phyloP scores from a whole-genome alignment of 2,888 invertebrate genomes.

The Pyrrhosoma nymphula region DNA sequence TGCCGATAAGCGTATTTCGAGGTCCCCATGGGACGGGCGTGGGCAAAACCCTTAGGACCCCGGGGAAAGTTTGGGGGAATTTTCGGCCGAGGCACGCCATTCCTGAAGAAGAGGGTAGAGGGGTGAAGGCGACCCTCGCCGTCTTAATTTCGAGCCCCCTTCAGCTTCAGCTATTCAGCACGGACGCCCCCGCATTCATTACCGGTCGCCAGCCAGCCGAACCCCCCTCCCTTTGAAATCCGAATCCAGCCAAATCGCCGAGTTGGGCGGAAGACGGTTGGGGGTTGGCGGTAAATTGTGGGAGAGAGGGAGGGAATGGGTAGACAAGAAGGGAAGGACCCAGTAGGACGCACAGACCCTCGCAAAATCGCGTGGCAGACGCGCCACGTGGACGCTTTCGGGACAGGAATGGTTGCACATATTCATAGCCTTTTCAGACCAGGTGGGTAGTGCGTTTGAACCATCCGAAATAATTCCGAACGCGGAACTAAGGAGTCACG shows the following conservation, averaged over 20 bases:
- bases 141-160: neutral
- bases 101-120: neutral
- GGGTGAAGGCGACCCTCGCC: neutral
- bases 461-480: too few relatives aligned
- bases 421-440: too few relatives aligned
- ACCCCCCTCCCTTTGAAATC: neutral
- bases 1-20: neutral
- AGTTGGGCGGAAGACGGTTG: neutral
- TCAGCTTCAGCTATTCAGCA: neutral
- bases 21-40: neutral
- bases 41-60: neutral
- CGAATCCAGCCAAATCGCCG: neutral
- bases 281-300: neutral
- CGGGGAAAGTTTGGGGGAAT: neutral
- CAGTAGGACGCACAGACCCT: too few relatives aligned
- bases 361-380: too few relatives aligned
- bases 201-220: neutral
- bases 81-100: neutral
- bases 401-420: too few relatives aligned
- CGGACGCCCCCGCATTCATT: neutral
- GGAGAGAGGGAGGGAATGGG: neutral
- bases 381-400: too few relatives aligned
- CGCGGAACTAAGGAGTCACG: too few relatives aligned
- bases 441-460: too few relatives aligned
- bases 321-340: neutral